Conservation (phyloP, 1,140 invertebrate species). For the Colletes latitarsis region DNA sequence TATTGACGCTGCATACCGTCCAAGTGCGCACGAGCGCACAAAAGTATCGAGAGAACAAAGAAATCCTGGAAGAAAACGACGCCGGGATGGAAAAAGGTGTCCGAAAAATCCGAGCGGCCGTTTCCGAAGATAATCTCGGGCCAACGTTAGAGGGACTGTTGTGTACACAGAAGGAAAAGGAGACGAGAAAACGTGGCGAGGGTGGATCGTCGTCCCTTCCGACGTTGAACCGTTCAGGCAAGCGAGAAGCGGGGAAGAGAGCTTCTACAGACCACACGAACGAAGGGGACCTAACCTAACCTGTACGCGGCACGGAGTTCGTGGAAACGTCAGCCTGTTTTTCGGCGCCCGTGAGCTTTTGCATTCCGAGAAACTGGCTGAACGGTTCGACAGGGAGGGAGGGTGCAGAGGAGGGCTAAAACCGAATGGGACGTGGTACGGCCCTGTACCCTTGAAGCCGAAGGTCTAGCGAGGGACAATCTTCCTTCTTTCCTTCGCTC, state of each 20-base stretch:
- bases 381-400: constrained; percentile 29
- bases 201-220: background rate
- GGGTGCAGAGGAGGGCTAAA: constrained; percentile 41
- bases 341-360: constrained; percentile 21
- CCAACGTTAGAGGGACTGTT: background rate
- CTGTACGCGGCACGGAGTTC: background rate
- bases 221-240: background rate
- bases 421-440: constrained; percentile 61
- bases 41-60: background rate
- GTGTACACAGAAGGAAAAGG: background rate
- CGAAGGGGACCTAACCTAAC: background rate
- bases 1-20: too few species aligned
- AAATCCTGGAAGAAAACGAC: background rate
- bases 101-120: background rate
- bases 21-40: background rate
- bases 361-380: constrained; percentile 34
- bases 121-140: background rate
- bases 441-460: constrained; percentile 78
- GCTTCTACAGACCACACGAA: background rate
- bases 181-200: constrained; percentile 12
- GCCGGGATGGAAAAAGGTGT: background rate
- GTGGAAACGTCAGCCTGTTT: constrained; percentile 10
- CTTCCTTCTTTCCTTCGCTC: constrained; percentile 63
- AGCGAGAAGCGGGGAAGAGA: background rate
- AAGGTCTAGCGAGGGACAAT: constrained; percentile 72